Conservation (phyloP, 2,797 vertebrate genomes). For the Dallia pectoralis region DNA sequence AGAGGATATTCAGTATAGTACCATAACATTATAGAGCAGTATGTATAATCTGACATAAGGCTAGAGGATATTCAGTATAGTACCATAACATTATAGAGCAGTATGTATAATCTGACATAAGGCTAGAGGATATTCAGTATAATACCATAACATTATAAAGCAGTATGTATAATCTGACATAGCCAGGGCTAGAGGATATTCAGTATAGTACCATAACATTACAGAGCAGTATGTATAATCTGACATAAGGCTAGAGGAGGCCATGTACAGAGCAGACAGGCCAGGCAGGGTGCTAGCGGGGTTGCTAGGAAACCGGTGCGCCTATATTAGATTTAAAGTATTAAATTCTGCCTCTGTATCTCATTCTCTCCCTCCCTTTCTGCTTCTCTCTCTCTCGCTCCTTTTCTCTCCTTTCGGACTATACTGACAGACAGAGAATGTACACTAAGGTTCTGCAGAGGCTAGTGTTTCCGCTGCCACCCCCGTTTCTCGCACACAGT, state of each 20-base stretch:
- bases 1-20: no score
- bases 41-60: no score
- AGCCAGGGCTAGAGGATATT: neutral
- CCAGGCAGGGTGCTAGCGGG: slow-evolving; percentile 64
- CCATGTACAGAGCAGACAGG: slow-evolving; percentile 43
- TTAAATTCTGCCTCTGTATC: slow-evolving; percentile 70
- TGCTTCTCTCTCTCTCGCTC: slow-evolving; percentile 30
- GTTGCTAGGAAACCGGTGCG: slow-evolving; percentile 79
- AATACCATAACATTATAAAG: neutral
- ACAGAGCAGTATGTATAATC: slow-evolving; percentile 11
- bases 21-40: no score
- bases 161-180: slow-evolving; percentile 12
- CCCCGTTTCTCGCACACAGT: slow-evolving; percentile 59
- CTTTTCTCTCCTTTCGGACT: slow-evolving; percentile 29
- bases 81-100: no score
- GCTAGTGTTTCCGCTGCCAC: slow-evolving; percentile 38
- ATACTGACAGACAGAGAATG: slow-evolving; percentile 35
- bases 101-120: no score
- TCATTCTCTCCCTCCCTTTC: slow-evolving; percentile 49
- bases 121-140: no score
- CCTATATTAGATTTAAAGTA: slow-evolving; percentile 76
- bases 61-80: no score
- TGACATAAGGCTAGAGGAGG: slow-evolving; percentile 31
- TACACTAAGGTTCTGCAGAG: slow-evolving; percentile 53
- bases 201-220: slow-evolving; percentile 11